Evolutionary conservation across 2,113 vertebrate species (phyloP).

Genomic region (Silurus asotus): DNA sequence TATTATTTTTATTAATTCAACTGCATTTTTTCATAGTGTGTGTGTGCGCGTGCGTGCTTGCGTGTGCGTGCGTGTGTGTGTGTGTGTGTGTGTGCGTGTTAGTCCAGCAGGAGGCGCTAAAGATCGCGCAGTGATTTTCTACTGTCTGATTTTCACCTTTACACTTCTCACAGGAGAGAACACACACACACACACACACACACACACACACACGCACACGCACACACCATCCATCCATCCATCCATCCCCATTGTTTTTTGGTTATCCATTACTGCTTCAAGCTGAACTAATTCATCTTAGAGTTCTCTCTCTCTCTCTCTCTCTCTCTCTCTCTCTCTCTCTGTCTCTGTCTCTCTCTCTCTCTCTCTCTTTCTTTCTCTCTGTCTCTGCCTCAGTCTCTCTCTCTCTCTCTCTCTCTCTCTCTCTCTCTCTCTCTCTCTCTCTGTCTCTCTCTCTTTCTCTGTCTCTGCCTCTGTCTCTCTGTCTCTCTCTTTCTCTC

Average conservation of each 20-base stretch:
- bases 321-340: slow-evolving; percentile 14
- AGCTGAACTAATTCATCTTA: background rate
- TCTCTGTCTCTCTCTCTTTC: background rate
- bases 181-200: background rate
- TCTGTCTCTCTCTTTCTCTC: background rate
- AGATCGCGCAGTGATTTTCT: background rate
- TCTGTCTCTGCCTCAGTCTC: background rate
- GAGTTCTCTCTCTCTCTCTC: background rate
- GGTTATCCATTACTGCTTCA: background rate
- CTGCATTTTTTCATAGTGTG: too few relatives aligned
- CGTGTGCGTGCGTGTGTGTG: background rate
- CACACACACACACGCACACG: background rate
- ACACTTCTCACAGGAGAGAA: background rate
- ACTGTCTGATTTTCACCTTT: background rate
- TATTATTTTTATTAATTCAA: background rate
- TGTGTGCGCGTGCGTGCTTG: too few relatives aligned
- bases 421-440: background rate
- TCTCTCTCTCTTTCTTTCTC: background rate
- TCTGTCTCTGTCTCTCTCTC: background rate
- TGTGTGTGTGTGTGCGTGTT: slow-evolving; percentile 15
- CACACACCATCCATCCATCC: background rate
- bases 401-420: background rate
- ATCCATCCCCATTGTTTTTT: background rate
- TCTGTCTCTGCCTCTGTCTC: slow-evolving; percentile 1
- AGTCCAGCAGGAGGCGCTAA: slow-evolving; percentile 9